Evolutionary conservation across 1,140 invertebrate species (phyloP).

Genomic region (Anoplolepis gracilipes): DNA sequence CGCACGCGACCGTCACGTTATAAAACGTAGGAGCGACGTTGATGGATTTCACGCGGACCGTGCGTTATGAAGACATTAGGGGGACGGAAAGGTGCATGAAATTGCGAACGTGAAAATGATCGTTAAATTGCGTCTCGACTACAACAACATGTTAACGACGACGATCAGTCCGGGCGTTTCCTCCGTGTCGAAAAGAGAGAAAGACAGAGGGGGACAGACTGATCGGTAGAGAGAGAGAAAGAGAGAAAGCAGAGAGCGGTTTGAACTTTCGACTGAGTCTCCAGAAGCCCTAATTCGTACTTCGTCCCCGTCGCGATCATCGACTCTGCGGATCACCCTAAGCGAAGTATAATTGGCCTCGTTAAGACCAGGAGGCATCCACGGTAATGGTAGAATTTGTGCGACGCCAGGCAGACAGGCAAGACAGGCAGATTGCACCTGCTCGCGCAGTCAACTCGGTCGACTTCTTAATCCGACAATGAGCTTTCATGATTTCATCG

Average conservation of each 20-base stretch:
- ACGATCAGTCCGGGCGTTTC: constrained; percentile 42
- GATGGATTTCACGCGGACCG: constrained; percentile 39
- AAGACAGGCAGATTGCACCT: constrained; percentile 44
- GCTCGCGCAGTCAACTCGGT: constrained; percentile 42
- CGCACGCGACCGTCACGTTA: constrained; percentile 56
- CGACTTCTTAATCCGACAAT: constrained; percentile 61
- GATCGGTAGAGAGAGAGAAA: not conserved
- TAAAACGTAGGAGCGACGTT: constrained; percentile 57
- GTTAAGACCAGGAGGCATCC: constrained; percentile 60
- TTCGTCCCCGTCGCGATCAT: constrained; percentile 62
- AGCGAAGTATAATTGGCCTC: constrained; percentile 76
- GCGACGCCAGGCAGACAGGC: not conserved
- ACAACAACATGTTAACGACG: constrained; percentile 66
- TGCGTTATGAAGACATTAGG: constrained; percentile 65
- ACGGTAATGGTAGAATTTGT: constrained; percentile 36
- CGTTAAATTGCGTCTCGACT: constrained; percentile 60
- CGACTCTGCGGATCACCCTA: constrained; percentile 69
- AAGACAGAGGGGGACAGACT: not conserved
- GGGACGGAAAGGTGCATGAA: constrained; percentile 60
- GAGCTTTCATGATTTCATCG: constrained; percentile 42
- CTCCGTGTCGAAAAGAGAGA: constrained; percentile 17
- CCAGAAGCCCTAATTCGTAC: constrained; percentile 51
- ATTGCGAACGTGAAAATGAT: constrained; percentile 63
- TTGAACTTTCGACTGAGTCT: constrained; percentile 52
- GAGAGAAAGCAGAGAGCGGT: constrained; percentile 32